Evolutionary conservation across 1,140 invertebrate genomes (phyloP), one percentile per base, ranked within the genome.

Genomic region (Euura lappo): DNA sequence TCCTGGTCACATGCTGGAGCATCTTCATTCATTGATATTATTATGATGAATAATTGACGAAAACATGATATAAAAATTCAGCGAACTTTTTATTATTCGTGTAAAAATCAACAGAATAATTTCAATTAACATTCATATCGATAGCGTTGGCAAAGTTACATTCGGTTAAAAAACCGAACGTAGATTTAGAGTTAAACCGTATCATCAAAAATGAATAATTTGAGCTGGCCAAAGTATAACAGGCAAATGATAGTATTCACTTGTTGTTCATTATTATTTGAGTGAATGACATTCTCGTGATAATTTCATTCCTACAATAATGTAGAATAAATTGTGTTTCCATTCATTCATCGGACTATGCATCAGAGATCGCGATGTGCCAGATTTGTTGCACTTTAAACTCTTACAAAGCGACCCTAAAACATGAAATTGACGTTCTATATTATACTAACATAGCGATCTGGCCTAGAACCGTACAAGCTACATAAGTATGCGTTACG

Each of bases 21-120:
- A 28, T 28, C 1, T 28, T 28, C 28, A 28, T 28, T 28, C 0
- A 28, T 28, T 28, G 28, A 28, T 28, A 28, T 28, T 28, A 28
- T 28, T 28, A 60, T 60, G 10, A 60, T 3, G 3, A 60, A 60
- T 60, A 60, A 60, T 60, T 60, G 2, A 60, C 6, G 10, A 6
- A 60, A 60, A 60, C 51, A 6, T 60, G 3, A 60, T 60, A 60
- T 60, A 60, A 60, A 60, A 60, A 60, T 60, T 60, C 51, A 60
- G 51, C 51, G 51, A 60, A 60, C 51, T 60, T 3, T 60, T 60
- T 60, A 60, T 60, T 60, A 11, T 60, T 60, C 51, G 13, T 60
- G 51, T 60, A 60, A 60, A 60, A 60, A 60, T n/a, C 51, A 60
- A 60, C 51, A 60, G 51, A 60, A 60, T n/a, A 60, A 60, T 60